These are phyloP conservation scores for Tangara arthus DNA, from an alignment of 2,797 vertebrate species.

Conservation along the genomic window DNA sequence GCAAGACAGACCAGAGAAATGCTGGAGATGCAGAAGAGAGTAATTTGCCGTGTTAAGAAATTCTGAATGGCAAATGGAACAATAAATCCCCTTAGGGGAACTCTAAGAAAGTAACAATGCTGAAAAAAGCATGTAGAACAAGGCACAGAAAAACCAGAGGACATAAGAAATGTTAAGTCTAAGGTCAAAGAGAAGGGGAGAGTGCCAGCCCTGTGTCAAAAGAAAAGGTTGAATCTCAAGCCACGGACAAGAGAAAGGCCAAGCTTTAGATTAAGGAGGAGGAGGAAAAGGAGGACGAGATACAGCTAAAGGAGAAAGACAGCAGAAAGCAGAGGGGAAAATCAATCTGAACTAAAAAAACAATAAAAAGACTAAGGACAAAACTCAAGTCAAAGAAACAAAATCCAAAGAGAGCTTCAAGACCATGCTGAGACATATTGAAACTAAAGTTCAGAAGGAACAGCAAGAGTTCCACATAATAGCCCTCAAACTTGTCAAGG, in stretches of 20 bases:
- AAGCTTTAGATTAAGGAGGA: conserved; percentile 38
- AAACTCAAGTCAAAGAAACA: background rate
- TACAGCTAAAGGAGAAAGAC: background rate
- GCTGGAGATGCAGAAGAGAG: background rate
- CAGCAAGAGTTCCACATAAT: conserved; percentile 12
- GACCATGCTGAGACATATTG: conserved; percentile 10
- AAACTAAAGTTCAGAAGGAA: conserved; percentile 34
- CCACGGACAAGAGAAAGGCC: conserved; percentile 6
- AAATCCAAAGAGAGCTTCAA: background rate
- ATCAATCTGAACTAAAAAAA: background rate
- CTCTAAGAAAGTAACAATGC: background rate
- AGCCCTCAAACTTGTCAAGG: background rate
- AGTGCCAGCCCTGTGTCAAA: background rate
- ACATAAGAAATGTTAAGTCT: conserved; percentile 4
- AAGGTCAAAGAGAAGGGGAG: conserved; percentile 35
- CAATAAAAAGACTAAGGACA: background rate
- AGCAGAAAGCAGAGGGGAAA: background rate
- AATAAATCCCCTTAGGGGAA: background rate
- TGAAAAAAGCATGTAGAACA: conserved; percentile 6
- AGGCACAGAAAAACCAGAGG: background rate
- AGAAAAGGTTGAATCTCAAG: background rate
- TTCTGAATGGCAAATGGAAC: conserved; percentile 3
- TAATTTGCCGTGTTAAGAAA: background rate
- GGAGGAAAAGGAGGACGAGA: background rate
- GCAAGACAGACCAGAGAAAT: background rate